Evolutionary conservation across 2,113 vertebrate species (phyloP).

Genomic region (Mustela nigripes): DNA sequence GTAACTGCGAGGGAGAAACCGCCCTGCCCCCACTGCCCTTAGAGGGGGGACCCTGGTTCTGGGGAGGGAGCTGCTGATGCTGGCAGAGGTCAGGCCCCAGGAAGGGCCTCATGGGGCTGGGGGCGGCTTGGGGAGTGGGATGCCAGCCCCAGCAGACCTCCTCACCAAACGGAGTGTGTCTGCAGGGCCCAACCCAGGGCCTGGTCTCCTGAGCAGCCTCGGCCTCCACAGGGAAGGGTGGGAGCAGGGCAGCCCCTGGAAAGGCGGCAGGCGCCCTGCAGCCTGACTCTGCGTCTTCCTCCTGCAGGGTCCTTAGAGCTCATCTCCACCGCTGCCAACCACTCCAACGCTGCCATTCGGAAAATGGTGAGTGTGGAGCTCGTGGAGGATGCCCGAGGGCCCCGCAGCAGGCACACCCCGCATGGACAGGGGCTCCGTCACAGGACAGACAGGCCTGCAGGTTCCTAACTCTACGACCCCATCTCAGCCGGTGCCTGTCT

Average conservation of each 20-base stretch:
- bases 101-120: neutral
- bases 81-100: neutral
- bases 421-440: neutral
- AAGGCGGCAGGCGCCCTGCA: fast-evolving
- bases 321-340: conserved; percentile 98
- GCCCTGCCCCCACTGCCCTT: neutral
- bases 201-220: neutral
- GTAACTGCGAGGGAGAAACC: neutral
- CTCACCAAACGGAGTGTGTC: neutral
- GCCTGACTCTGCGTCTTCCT: neutral
- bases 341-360: conserved; percentile 97
- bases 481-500: neutral
- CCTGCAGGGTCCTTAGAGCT: conserved; percentile 96
- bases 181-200: neutral
- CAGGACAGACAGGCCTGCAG: neutral
- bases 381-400: neutral
- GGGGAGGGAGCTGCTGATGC: neutral
- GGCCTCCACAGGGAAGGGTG: neutral
- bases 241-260: neutral
- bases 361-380: conserved; percentile 93
- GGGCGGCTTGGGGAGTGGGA: too few relatives aligned
- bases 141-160: neutral
- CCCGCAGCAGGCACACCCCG: neutral
- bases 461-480: neutral
- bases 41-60: neutral